Evolutionary conservation across 2,888 invertebrate genomes (phyloP).

Genomic region (Clivina fossor): DNA sequence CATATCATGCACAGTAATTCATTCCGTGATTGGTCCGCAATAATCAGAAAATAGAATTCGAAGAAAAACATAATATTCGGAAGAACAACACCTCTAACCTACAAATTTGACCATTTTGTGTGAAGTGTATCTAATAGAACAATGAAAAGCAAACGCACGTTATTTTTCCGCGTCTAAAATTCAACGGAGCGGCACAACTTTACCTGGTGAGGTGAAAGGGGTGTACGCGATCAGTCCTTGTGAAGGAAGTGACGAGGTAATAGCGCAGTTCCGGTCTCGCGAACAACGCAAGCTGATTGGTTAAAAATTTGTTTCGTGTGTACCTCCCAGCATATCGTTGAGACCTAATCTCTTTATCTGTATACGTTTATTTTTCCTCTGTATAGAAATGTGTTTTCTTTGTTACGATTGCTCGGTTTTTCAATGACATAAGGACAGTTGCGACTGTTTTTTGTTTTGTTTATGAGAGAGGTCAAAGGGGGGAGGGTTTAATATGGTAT

Average conservation of each 20-base stretch:
- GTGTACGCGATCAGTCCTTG: constrained; percentile 13
- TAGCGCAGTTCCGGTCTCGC: constrained; percentile 26
- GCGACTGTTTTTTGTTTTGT: too few species aligned
- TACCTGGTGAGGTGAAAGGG: constrained; percentile 5
- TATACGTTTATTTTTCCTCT: background rate
- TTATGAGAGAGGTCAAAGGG: too few species aligned
- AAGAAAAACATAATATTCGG: too few species aligned
- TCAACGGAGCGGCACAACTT: background rate
- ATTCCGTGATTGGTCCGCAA: too few species aligned
- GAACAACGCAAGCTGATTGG: constrained; percentile 10
- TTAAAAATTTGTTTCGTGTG: background rate
- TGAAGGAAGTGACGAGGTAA: constrained; percentile 27
- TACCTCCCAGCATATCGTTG: background rate
- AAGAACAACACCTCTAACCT: too few species aligned
- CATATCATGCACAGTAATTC: too few species aligned
- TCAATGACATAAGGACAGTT: too few species aligned
- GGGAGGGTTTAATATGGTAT: too few species aligned
- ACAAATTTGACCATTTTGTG: too few species aligned
- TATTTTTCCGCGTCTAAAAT: background rate
- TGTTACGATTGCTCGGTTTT: too few species aligned
- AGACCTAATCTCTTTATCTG: constrained; percentile 22
- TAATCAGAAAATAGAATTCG: too few species aligned
- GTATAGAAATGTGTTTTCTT: background rate
- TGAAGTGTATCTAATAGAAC: constrained; percentile 4
- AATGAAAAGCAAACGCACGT: background rate